Conservation (phyloP, 2,113 vertebrate genomes). For the Noctilio leporinus region DNA sequence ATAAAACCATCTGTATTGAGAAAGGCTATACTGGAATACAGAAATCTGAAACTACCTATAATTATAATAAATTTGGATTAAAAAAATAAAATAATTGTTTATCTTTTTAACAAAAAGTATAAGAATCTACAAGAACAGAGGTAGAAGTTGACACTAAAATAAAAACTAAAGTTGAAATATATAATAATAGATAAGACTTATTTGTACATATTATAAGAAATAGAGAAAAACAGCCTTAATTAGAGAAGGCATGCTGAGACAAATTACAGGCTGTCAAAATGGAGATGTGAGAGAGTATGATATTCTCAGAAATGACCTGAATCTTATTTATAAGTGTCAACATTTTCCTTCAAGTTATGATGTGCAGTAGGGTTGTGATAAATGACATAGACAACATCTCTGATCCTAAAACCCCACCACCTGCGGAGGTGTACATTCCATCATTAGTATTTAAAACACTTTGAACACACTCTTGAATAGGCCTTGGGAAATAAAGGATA, state of each 20-base stretch:
- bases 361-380: background rate
- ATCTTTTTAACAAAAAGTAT: background rate
- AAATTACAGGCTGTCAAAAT: background rate
- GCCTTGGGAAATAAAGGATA: background rate
- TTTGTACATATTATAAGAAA: background rate
- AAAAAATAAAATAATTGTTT: background rate
- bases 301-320: background rate
- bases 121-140: background rate
- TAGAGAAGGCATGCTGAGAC: background rate
- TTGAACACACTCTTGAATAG: background rate
- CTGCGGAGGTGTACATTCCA: background rate
- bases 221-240: background rate
- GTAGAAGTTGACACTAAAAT: background rate
- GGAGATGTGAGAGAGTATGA: background rate
- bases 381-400: background rate
- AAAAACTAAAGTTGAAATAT: background rate
- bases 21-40: background rate
- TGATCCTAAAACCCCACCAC: background rate
- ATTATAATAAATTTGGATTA: background rate
- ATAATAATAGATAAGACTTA: background rate
- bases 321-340: background rate
- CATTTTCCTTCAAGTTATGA: background rate
- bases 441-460: background rate
- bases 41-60: background rate
- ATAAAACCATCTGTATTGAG: slow-evolving; percentile 20